Percentiles rank a stretch among this genome's conserved stretches.
phyloP scores from a whole-genome alignment of 2,113 vertebrate species.

The Pitta sordida region DNA sequence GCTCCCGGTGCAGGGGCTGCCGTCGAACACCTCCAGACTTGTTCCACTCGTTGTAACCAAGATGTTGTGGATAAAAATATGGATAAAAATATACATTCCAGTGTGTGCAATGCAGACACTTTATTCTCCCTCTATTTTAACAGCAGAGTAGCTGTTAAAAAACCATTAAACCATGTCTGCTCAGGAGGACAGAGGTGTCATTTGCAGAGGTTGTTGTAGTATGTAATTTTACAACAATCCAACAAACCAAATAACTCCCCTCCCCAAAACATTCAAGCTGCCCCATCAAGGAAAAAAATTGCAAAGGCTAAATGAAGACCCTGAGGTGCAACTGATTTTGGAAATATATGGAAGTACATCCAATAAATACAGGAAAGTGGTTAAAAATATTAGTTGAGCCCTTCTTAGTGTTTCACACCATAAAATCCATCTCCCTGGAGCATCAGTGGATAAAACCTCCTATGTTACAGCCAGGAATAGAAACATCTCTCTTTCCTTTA shows the following conservation, averaged over 20 bases:
- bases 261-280: background rate
- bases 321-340: background rate
- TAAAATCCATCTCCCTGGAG: background rate
- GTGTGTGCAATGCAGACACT: background rate
- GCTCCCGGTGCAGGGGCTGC: conserved; percentile 81
- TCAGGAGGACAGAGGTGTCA: background rate
- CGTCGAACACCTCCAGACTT: conserved; percentile 59
- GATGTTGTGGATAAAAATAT: background rate
- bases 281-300: no score
- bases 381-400: background rate
- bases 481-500: background rate
- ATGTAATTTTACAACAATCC: background rate
- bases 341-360: background rate
- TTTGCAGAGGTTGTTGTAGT: background rate
- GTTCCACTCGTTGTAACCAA: background rate
- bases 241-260: background rate
- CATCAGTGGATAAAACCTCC: background rate
- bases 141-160: background rate
- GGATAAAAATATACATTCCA: background rate
- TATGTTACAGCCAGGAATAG: background rate
- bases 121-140: background rate
- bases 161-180: accelerated
- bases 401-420: background rate
- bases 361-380: background rate
- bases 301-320: background rate